These are phyloP conservation scores for Drosophila colorata DNA, from an alignment of 2,888 invertebrate genomes.

Conservation along the genomic window DNA sequence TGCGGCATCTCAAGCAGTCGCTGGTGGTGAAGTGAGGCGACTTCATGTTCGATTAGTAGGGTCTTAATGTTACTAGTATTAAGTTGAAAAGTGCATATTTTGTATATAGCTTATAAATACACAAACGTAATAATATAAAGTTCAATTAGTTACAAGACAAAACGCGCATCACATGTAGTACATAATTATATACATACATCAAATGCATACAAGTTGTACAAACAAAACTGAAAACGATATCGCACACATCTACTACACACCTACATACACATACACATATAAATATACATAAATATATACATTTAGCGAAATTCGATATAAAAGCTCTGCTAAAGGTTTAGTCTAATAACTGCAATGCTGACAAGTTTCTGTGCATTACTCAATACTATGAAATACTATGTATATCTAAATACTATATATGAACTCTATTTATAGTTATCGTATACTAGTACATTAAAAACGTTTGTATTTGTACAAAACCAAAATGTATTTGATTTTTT, in stretches of 20 bases:
- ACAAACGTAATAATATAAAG: conserved; percentile 44
- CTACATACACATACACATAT: conserved; percentile 5
- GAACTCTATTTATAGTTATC: conserved; percentile 57
- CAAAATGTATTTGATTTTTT: conserved; percentile 13
- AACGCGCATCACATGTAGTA: conserved; percentile 56
- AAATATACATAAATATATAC: conserved; percentile 45
- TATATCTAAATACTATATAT: conserved; percentile 55
- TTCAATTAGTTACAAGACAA: conserved; percentile 42
- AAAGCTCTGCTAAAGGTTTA: conserved; percentile 59
- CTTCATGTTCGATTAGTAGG: conserved; percentile 38
- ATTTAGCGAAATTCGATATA: conserved; percentile 69
- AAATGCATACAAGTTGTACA: conserved; percentile 62
- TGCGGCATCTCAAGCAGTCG: conserved; percentile 92
- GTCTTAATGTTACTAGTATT: conserved; percentile 50
- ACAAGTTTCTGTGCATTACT: conserved; percentile 73
- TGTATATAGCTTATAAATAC: conserved; percentile 71
- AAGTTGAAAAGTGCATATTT: conserved; percentile 62
- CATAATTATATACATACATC: conserved; percentile 42
- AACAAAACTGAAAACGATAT: conserved; percentile 44
- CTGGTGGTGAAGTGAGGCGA: conserved; percentile 88
- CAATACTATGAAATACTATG: conserved; percentile 67
- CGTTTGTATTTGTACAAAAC: conserved; percentile 63
- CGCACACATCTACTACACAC: conserved; percentile 42
- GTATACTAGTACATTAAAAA: conserved; percentile 48
- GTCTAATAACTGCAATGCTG: conserved; percentile 69